Conservation (phyloP, 2,888 invertebrate genomes). For the Phaedon cochleariae region DNA sequence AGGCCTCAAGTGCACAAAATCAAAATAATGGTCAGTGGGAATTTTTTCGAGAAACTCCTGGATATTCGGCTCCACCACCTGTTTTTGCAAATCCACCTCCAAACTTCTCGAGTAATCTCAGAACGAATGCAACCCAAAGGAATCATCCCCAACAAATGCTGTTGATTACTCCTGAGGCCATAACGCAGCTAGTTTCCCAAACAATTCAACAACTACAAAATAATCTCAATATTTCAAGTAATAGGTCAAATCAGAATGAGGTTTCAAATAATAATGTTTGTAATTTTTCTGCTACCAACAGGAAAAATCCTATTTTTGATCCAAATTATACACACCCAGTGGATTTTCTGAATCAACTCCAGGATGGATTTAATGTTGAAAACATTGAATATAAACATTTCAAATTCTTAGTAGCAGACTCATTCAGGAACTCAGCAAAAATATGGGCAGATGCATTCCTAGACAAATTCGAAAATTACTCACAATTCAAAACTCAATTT, state of each 20-base stretch:
- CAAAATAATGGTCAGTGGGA: not conserved
- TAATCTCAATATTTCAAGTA: not conserved
- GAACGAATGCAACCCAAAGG: not conserved
- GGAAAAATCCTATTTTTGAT: not conserved
- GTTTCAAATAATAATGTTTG: not conserved
- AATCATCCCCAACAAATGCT: not conserved
- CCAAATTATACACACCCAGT: not conserved
- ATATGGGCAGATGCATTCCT: not conserved
- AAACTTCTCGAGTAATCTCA: not conserved
- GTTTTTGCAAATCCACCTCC: not conserved
- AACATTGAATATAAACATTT: conserved; percentile 2
- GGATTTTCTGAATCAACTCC: conserved; percentile 1
- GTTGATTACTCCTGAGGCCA: not conserved
- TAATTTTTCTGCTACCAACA: not conserved
- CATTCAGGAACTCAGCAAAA: not conserved
- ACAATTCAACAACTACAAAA: not conserved
- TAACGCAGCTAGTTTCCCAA: not conserved
- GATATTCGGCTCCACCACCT: not conserved
- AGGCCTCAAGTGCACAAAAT: not conserved
- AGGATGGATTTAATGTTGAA: conserved; percentile 4
- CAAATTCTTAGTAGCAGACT: not conserved
- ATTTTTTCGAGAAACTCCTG: not conserved
- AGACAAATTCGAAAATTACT: not conserved
- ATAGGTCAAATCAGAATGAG: not conserved
- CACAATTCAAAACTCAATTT: too few relatives aligned